Conservation (phyloP, 2,888 invertebrate species). For the Tridacna gigas region DNA sequence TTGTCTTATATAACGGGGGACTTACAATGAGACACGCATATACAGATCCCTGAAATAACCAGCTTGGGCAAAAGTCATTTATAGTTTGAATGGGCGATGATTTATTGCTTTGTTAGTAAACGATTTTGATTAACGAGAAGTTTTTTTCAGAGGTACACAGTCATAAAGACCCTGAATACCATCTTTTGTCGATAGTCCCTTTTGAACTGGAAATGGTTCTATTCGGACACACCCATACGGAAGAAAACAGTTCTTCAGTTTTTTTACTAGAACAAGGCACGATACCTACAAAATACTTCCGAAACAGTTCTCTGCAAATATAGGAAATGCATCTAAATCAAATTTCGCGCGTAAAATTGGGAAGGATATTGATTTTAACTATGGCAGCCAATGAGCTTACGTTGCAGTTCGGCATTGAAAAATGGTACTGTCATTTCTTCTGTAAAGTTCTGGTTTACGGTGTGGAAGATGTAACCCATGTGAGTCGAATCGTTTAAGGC, state of each 20-base stretch:
- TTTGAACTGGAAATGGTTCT: too few species aligned
- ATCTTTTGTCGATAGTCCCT: not conserved
- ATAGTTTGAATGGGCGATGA: conserved; percentile 12
- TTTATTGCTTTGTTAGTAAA: conserved; percentile 25
- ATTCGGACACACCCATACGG: too few species aligned
- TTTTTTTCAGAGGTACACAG: conserved; percentile 2
- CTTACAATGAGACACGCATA: conserved; percentile 23
- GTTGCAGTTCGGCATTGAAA: conserved; percentile 15
- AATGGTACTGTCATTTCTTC: not conserved
- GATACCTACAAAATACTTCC: too few species aligned
- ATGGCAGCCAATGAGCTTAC: conserved; percentile 9
- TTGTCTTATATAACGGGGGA: conserved; percentile 24
- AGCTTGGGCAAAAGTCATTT: not conserved
- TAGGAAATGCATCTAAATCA: conserved; percentile 40
- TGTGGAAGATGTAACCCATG: too few species aligned
- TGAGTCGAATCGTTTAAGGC: too few species aligned
- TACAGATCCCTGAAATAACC: conserved; percentile 11
- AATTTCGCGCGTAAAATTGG: conserved; percentile 41
- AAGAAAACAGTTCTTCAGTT: too few species aligned
- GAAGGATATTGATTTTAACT: conserved; percentile 47
- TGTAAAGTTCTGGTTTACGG: too few species aligned
- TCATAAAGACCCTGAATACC: conserved; percentile 8
- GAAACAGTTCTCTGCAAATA: conserved; percentile 35
- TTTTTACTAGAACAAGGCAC: too few species aligned
- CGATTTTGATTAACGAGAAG: conserved; percentile 21